Evolutionary conservation across 2,113 vertebrate genomes (phyloP).

Genomic region (Anguilla japonica): DNA sequence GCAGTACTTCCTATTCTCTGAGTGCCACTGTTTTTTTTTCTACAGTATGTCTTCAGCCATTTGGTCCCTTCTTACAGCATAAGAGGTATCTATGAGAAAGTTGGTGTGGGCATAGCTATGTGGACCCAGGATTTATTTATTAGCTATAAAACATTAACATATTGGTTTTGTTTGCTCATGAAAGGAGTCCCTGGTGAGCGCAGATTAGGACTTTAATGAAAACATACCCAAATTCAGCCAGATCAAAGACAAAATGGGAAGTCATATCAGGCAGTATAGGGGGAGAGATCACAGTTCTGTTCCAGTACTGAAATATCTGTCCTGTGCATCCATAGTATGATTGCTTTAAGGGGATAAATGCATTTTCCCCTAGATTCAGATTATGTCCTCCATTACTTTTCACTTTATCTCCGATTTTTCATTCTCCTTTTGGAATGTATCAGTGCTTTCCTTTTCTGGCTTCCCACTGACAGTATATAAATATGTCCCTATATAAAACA

Average conservation of each 20-base stretch:
- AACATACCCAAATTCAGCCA: neutral
- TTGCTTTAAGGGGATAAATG: too few species aligned
- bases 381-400: too few species aligned
- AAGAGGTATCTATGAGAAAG: neutral
- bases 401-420: neutral
- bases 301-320: neutral
- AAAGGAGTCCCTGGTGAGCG: neutral
- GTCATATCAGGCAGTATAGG: neutral
- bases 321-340: neutral
- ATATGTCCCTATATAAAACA: neutral
- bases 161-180: neutral
- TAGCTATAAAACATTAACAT: neutral
- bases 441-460: neutral
- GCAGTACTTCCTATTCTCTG: too few species aligned
- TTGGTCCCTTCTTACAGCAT: neutral
- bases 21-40: neutral
- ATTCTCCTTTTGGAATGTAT: neutral
- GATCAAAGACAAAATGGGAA: neutral
- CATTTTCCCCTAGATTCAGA: too few species aligned
- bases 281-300: neutral
- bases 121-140: neutral
- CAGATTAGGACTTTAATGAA: neutral
- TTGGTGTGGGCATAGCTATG: neutral
- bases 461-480: neutral
- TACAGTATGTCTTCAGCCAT: neutral